Percentiles rank a stretch among this genome's conserved stretches.
Conservation (phyloP, 2,797 vertebrate species). For the Poecilia velifera region DNA sequence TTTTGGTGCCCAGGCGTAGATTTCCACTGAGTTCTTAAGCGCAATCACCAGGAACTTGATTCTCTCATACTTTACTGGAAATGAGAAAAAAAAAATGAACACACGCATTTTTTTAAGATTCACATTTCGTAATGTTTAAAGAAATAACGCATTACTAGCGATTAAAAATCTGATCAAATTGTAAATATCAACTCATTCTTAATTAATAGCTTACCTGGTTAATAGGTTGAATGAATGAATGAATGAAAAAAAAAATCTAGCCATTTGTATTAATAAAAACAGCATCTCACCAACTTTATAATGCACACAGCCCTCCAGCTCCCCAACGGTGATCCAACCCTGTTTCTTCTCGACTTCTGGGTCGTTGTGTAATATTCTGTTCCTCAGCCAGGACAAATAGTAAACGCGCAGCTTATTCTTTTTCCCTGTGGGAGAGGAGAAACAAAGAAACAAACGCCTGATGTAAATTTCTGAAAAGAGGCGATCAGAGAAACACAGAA, state of each 20-base stretch:
- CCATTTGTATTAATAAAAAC: background rate
- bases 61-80: constrained; percentile 90
- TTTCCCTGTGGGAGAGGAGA: constrained; percentile 82
- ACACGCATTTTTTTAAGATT: background rate
- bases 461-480: background rate
- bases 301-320: constrained; percentile 96
- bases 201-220: no score
- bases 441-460: background rate
- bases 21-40: constrained; percentile 90
- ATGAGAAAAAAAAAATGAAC: constrained; percentile 12
- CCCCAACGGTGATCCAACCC: constrained; percentile 97
- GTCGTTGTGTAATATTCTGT: constrained; percentile 97
- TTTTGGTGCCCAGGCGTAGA: constrained; percentile 94
- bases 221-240: no score
- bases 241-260: background rate
- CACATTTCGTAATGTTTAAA: background rate
- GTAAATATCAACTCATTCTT: no score
- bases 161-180: background rate
- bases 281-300: constrained; percentile 94
- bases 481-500: background rate
- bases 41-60: constrained; percentile 94
- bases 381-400: constrained; percentile 97
- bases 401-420: constrained; percentile 98
- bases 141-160: background rate
- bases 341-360: constrained; percentile 99